Evolutionary conservation across 2,797 vertebrate genomes (phyloP).

Genomic region (Hypotaenidia okinawae): DNA sequence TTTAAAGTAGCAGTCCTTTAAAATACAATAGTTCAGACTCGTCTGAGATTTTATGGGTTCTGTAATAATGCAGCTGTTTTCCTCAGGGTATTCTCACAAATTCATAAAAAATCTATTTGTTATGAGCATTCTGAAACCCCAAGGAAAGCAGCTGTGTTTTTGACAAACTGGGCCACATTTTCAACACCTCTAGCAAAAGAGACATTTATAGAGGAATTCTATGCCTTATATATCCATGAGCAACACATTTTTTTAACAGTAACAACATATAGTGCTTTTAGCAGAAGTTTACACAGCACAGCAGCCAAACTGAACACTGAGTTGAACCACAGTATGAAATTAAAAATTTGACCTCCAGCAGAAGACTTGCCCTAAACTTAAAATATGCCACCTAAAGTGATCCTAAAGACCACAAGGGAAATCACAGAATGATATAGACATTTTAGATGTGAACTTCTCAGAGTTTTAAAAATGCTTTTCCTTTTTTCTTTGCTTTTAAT

Average conservation of each 20-base stretch:
- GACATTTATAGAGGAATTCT: constrained; percentile 75
- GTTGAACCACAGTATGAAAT: constrained; percentile 57
- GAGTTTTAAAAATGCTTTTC: not conserved
- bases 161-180: constrained; percentile 78
- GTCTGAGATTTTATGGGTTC: constrained; percentile 72
- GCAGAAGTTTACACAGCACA: constrained; percentile 45
- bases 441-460: not conserved
- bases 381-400: constrained; percentile 50
- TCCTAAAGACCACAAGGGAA: constrained; percentile 48
- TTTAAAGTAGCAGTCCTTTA: constrained; percentile 71
- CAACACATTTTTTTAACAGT: constrained; percentile 68
- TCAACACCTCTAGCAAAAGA: constrained; percentile 78
- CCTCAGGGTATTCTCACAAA: constrained; percentile 75
- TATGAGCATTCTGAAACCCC: constrained; percentile 75
- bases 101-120: constrained; percentile 73
- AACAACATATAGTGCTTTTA: constrained; percentile 53
- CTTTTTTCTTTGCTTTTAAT: not conserved
- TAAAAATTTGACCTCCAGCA: constrained; percentile 64
- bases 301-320: constrained; percentile 38
- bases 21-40: constrained; percentile 73
- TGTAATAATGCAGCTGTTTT: constrained; percentile 82
- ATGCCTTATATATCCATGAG: constrained; percentile 57
- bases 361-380: constrained; percentile 46
- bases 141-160: constrained; percentile 81
- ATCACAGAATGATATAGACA: constrained; percentile 23